Base-by-base conservation (phyloP, 2,888 invertebrate species). In the Matsumyia berberina region DNA sequence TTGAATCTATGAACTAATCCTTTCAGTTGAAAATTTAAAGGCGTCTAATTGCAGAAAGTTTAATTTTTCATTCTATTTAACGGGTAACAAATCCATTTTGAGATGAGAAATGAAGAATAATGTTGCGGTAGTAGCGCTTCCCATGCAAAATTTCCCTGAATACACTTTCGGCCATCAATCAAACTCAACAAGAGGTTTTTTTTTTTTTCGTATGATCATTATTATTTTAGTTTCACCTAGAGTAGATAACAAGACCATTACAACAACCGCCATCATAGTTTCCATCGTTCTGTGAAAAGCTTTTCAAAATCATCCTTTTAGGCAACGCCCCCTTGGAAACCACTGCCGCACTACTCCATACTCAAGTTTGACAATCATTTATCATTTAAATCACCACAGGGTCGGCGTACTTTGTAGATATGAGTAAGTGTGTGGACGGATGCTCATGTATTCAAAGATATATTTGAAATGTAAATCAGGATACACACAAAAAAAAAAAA, bases 161-260 rank as follows among this genome's bases (percentile, higher is more conserved):
- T 31, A 49, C 31, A 15, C 44, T 39, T 49, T 55, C 19, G 66
- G 51, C 70, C 60, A 82, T 82, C 82, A 82, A 82, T 82, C 82
- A 82, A 82, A 53, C 51, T 55, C 39, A 66, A 62, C 82, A 67
- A 29, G 57, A 53, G 11, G 57, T 29, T 37, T 60, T 58, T 49
- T 51, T 35, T 72, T 60, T 64, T 77, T 82, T 58, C 77, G 29
- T 60, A 77, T 76, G 58, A 58, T 76, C 31, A 53, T 77, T 77
- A 60, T 77, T 76, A 66, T 58, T 33, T 69, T 31, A 64, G 69
- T 57, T 74, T 74, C 51, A 51, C 62, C 39, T 53, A 24, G 29
- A 12, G 49, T 51, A 44, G 58, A 70, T 60, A 77, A 66, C 66
- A 72, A 39, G 42, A 17, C 37, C 53, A 46, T 60, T 74, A 69